A percentile compares a stretch with the other conserved stretches of the same genome.
phyloP scores from a whole-genome alignment of 2,113 vertebrate genomes.

The Ceyx cyanopectus region DNA sequence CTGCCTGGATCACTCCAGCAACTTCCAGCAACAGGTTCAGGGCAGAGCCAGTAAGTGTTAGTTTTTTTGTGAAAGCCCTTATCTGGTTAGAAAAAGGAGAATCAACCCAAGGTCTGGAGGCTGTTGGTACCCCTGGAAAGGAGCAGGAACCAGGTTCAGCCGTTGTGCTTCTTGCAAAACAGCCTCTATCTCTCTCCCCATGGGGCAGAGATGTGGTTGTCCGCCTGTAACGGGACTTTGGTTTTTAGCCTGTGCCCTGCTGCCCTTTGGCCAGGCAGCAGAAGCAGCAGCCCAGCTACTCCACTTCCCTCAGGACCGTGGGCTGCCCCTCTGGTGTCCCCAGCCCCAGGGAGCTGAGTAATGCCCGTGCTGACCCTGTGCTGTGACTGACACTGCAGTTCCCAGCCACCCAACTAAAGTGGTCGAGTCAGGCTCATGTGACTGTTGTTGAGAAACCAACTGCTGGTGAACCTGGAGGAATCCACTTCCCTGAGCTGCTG shows the following conservation, averaged over 20 bases:
- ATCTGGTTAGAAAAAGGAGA: slow-evolving; percentile 5
- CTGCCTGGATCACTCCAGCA: accelerated
- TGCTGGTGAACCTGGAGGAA: not conserved
- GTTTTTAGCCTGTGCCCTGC: not conserved
- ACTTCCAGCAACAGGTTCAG: not conserved
- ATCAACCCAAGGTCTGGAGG: not conserved
- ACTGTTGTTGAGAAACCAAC: not conserved
- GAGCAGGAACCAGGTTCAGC: not conserved
- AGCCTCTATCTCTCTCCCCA: accelerated
- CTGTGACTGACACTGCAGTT: accelerated
- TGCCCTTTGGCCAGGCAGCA: accelerated
- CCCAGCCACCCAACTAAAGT: accelerated
- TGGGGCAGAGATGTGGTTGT: accelerated
- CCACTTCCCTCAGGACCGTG: accelerated
- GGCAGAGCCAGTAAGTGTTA: not conserved
- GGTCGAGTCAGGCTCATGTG: not conserved
- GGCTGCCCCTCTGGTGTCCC: not conserved
- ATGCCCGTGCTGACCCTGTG: not conserved
- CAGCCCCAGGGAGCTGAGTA: accelerated
- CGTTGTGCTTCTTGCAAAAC: not conserved
- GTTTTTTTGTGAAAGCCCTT: not conserved
- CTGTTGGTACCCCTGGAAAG: not conserved
- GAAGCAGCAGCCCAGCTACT: accelerated
- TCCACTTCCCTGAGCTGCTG: not conserved
- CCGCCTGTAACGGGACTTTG: accelerated